A percentile compares a stretch with the other conserved stretches of the same genome.
phyloP scores from a whole-genome alignment of 2,113 vertebrate species.

The Cephalopterus ornatus region DNA sequence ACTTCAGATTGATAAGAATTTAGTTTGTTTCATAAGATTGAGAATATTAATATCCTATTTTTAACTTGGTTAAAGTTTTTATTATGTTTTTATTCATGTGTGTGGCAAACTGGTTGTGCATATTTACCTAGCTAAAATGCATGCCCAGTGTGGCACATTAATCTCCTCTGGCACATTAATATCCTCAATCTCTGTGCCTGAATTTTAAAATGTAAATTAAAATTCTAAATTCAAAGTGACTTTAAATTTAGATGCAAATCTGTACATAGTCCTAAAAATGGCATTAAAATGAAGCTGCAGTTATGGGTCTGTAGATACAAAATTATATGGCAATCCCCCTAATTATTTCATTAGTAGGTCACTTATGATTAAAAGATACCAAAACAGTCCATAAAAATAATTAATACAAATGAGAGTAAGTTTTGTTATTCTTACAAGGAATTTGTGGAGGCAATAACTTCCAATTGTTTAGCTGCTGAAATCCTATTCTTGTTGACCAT shows the following conservation, averaged over 20 bases:
- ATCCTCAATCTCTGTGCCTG: not conserved
- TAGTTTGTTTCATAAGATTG: not conserved
- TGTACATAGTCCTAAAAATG: not conserved
- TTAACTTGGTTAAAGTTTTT: not conserved
- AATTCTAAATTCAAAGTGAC: not conserved
- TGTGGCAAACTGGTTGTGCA: not conserved
- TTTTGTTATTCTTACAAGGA: not conserved
- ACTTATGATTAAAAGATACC: not conserved
- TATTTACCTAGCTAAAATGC: not conserved
- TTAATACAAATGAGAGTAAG: not conserved
- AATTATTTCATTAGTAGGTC: not conserved
- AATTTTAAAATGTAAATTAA: not conserved
- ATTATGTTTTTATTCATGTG: not conserved
- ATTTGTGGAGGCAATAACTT: not conserved
- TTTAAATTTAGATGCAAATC: not conserved
- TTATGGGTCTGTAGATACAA: not conserved
- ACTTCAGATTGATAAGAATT: not conserved
- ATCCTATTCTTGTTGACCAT: not conserved
- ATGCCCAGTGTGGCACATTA: not conserved
- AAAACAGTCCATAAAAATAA: not conserved
- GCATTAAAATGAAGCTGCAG: not conserved
- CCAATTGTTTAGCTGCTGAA: not conserved
- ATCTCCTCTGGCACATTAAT: not conserved
- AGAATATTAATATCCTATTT: not conserved
- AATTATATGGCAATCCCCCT: not conserved